Evolutionary conservation across 1,140 invertebrate species (phyloP), one percentile per base, ranked within the genome.

Genomic region (Procambarus clarkii): DNA sequence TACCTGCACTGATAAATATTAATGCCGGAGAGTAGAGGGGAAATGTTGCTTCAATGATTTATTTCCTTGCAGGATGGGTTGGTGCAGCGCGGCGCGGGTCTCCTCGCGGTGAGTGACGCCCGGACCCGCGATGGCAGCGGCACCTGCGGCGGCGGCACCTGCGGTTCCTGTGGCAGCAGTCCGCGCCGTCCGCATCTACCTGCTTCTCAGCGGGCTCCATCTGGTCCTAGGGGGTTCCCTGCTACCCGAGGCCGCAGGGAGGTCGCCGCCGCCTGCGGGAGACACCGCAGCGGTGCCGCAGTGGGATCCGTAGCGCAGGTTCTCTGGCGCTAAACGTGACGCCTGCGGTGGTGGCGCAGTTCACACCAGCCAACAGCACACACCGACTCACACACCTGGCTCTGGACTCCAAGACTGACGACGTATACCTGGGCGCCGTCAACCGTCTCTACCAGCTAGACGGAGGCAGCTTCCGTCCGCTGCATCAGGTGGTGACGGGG

Each of bases 401-500:
- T 45, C 97, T 99, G 82, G 98, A 99, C 94, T 97, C 97, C 94
- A 97, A 98, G 94, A 98, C 97, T 15, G 98, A 98, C 58, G 96
- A 98, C 78, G 96, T 99, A 7, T 99, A 98, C 95, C 96, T 99
- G 80, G 98, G 98, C 79, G 98, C 97, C 58, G 97, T 99, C 13
- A 99, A 99, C 95, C 96, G 96, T 84, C 96, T 99, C 64, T 99
- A 98, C 94, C 98, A 99, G 95, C 95, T 99, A 18, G 97, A 98
- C 21, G 96, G 97, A 9, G 97, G 98, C 18, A 78, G 84, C 93
- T 95, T 99, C 78, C 96, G 96, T 74, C 95, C 97, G 45, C 96
- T 97, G 44, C 96, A 97, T 92, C 96, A 96, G 60, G 97, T 97
- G 95, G 96, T 93, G 4, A 96, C 96, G 86, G 96, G 97, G 96